Base-by-base conservation (phyloP, 1,140 invertebrate genomes). In the Meloidogyne hapla region DNA sequence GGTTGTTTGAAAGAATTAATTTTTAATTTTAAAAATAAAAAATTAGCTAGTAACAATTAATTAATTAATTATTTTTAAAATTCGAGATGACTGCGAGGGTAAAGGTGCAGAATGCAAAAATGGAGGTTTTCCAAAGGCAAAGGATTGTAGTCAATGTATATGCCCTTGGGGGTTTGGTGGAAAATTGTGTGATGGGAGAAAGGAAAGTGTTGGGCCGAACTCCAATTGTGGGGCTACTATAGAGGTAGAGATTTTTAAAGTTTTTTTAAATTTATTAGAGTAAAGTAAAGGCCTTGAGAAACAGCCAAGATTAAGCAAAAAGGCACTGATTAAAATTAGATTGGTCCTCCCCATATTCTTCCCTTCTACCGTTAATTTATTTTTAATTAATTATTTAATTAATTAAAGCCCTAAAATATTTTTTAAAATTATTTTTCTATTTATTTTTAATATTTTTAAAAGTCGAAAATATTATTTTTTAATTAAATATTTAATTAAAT, bases 131-230 rank as follows among this genome's bases (percentile, higher is more conserved):
- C 61, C 63, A 18, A 40, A 12, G 6, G 77, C 76, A 12, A 77
- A 79, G 23, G 45, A 77, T 71, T 77, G 76, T 45, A 26, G 10
- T 21, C 15, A n/a, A 1, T 77, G 76, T 61, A 79, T 28, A 42
- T 77, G 76, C 74, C 76, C 76, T 15, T 79, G 77, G 76, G 76
- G 77, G 6, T 75, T 73, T 48, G 71, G 62, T 5, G 74, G 74
- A 1, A 64, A 42, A 15, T 2, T 65, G 18, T 74, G 73, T 33
- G 33, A 74, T 33, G 64, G 75, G 12, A 18, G 63, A 28, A n/a
- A 63, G 33, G 1, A 10, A 33, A 25, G 65, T 21, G 18, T 38
- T 38, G 65, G 65, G 15, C 6, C 5, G 0, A 5, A 18, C 13
- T 15, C 69, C 8, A 9, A 28, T 8, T 26, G 61, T 45, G 69